Evolutionary conservation across 2,797 vertebrate genomes (phyloP), one percentile per base, ranked within the genome.

Genomic region (Hydrocynus forskahlii): DNA sequence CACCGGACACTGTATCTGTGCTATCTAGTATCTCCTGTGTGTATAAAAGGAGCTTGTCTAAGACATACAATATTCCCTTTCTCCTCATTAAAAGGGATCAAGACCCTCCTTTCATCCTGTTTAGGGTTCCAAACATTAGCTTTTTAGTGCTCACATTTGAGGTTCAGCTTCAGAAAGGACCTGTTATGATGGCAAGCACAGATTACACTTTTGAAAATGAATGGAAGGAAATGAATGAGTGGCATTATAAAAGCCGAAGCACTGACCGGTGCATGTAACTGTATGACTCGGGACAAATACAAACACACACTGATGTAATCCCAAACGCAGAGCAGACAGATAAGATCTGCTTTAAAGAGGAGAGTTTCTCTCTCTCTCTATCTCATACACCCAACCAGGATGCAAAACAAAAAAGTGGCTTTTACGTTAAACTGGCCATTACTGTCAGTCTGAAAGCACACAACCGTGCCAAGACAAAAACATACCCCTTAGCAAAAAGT

Each of bases 1-100:
- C 55, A 79, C 69, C 67, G 73, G 81, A 85, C 84, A 87, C 38
- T 80, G 79, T 83, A 87, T 87, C 83, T 83, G 79, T 80, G 77
- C 79, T 85, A 85, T 85, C 84, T 82, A 82, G 77, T 87, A 82
- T 87, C 86, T 83, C 19, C 48, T 73, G 80, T 83, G 83, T 87
- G 86, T 72, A 83, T 72, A 67, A 55, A 12, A n/a, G 70, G 48
- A 68, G 60, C 67, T 40, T 81, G 79, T 85, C 35, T 35, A 59
- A 19, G 80, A 82, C 69, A 85, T 66, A 76, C 45, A 72, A 85
- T 85, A 79, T 82, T 76, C 76, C 50, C 57, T 78, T 57, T 48
- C 59, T 52, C 50, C 69, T 59, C 69, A 87, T 87, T 81, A 83
- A 79, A 76, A 83, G 29, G 79, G 81, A 66, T 77, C 68, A 48